Evolutionary conservation across 2,113 vertebrate genomes (phyloP).

Genomic region (Falco punctatus): DNA sequence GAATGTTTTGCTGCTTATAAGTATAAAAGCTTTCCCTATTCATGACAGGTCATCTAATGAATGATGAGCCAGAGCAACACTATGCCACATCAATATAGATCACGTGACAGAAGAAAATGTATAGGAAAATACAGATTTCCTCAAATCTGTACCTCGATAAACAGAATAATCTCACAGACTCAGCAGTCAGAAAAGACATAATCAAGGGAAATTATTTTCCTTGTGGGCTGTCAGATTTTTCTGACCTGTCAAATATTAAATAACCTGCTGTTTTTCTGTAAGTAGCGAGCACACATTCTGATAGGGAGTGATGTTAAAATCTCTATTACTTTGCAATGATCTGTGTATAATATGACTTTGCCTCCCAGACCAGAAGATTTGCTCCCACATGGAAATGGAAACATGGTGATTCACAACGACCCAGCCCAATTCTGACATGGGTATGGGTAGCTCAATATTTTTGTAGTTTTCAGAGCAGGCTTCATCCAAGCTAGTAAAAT

Average conservation of each 20-base stretch:
- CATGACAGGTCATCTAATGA: not conserved
- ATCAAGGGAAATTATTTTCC: slow-evolving; percentile 29
- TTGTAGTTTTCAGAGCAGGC: not conserved
- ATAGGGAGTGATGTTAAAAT: not conserved
- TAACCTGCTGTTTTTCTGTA: slow-evolving; percentile 39
- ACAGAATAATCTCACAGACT: not conserved
- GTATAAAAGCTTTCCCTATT: not conserved
- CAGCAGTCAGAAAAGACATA: not conserved
- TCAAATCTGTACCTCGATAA: not conserved
- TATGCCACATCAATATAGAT: not conserved
- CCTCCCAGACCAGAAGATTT: not conserved
- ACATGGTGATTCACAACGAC: not conserved
- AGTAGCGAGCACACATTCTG: not conserved
- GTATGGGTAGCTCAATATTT: not conserved
- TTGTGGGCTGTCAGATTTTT: slow-evolving; percentile 4
- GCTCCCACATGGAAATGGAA: not conserved
- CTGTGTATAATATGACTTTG: not conserved
- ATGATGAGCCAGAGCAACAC: not conserved
- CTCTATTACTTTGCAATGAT: slow-evolving; percentile 17
- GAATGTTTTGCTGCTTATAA: not conserved
- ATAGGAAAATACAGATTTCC: not conserved
- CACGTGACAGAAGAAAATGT: not conserved
- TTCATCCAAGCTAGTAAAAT: not conserved
- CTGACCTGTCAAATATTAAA: slow-evolving; percentile 35
- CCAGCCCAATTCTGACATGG: not conserved